Evolutionary conservation across 2,797 vertebrate genomes (phyloP).

Genomic region (Scolopax bukidnonensis): DNA sequence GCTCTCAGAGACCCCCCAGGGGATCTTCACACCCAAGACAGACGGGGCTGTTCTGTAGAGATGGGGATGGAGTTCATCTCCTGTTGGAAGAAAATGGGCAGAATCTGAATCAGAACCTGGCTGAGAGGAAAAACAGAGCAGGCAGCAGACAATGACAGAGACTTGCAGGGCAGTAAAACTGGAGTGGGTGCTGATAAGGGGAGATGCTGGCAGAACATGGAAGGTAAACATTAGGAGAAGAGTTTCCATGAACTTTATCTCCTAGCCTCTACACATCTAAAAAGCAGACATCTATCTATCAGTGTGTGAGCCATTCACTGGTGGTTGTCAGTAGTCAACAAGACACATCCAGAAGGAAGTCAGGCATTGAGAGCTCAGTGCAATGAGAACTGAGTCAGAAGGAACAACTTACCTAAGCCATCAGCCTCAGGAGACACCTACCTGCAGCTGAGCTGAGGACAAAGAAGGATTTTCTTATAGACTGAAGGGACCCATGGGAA

Average conservation of each 20-base stretch:
- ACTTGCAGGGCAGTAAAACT: neutral
- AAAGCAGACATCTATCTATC: neutral
- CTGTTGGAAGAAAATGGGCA: neutral
- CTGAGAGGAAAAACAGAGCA: neutral
- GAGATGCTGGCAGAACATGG: neutral
- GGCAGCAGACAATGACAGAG: neutral
- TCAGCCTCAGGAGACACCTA: neutral
- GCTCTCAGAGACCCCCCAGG: fast-evolving
- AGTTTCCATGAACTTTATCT: neutral
- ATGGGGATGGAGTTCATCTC: neutral
- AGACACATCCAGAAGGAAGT: neutral
- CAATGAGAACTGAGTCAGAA: neutral
- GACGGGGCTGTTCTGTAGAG: neutral
- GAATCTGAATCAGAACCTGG: neutral
- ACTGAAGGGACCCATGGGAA: neutral
- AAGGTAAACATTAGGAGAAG: neutral
- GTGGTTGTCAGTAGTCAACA: neutral
- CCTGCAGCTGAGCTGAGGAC: neutral
- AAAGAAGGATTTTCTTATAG: neutral
- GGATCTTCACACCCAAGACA: fast-evolving
- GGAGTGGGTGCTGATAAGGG: neutral
- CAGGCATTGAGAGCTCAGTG: neutral
- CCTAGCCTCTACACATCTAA: neutral
- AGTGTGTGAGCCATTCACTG: neutral
- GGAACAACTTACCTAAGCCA: neutral